Evolutionary conservation across 1,140 invertebrate genomes (phyloP).

Genomic region (Watersipora subatra): DNA sequence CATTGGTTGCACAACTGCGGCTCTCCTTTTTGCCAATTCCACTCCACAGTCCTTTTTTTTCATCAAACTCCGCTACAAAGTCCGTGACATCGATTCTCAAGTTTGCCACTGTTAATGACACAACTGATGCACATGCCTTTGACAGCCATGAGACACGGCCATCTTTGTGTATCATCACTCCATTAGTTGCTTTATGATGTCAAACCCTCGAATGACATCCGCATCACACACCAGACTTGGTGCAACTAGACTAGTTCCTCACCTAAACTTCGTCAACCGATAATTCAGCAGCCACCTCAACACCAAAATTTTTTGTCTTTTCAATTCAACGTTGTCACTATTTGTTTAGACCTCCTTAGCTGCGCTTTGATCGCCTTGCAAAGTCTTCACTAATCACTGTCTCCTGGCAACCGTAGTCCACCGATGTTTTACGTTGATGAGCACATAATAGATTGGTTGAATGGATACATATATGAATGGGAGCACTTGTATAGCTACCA

Average conservation of each 20-base stretch:
- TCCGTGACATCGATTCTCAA: not conserved
- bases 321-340: not conserved
- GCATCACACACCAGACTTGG: not conserved
- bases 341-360: not conserved
- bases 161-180: not conserved
- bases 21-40: no score
- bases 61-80: not conserved
- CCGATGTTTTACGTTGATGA: not conserved
- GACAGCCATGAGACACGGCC: not conserved
- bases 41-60: not conserved
- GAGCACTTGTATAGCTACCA: not conserved
- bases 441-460: not conserved
- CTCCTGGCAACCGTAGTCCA: not conserved
- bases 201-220: not conserved
- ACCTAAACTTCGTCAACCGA: not conserved
- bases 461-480: not conserved
- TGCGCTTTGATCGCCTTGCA: not conserved
- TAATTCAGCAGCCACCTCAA: not conserved
- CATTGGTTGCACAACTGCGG: no score
- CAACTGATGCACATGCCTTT: slow-evolving; percentile 4
- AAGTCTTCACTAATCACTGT: not conserved
- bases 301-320: not conserved
- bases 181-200: not conserved
- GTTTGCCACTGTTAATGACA: not conserved
- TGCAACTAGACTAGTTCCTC: not conserved